phyloP scores from a whole-genome alignment of 2,113 vertebrate species.

The Mesoclemmys tuberculata region DNA sequence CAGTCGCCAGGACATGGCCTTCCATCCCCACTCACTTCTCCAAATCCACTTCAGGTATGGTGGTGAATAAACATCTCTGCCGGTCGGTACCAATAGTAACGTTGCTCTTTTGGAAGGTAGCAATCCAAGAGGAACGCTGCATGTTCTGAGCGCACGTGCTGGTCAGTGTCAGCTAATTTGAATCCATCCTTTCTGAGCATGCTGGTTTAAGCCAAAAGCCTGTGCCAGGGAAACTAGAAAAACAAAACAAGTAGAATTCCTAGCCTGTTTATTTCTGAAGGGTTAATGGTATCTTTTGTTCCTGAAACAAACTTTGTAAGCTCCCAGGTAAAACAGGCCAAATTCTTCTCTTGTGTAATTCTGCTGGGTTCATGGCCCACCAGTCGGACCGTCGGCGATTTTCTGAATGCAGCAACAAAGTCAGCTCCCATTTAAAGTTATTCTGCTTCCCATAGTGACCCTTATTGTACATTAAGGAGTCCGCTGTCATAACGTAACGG shows the following conservation, averaged over 20 bases:
- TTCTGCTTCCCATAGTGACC: slow-evolving; percentile 57
- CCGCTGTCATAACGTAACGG: slow-evolving; percentile 53
- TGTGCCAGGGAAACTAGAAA: slow-evolving; percentile 36
- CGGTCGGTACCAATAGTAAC: not conserved
- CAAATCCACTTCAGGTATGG: slow-evolving; percentile 91
- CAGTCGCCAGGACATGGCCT: slow-evolving; percentile 93
- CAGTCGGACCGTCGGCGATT: slow-evolving; percentile 46
- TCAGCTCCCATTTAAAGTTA: slow-evolving; percentile 66
- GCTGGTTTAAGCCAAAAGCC: slow-evolving; percentile 16
- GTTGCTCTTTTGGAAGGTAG: not conserved
- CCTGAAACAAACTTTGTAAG: slow-evolving; percentile 38
- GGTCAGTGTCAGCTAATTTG: not conserved
- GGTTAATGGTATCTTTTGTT: slow-evolving; percentile 47
- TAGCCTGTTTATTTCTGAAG: slow-evolving; percentile 19
- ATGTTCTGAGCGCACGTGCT: not conserved
- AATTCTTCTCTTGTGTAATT: not conserved
- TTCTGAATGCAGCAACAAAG: slow-evolving; percentile 58
- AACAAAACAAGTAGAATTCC: slow-evolving; percentile 29
- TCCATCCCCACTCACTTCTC: slow-evolving; percentile 92
- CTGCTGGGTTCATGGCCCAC: not conserved
- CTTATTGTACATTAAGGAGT: slow-evolving; percentile 71
- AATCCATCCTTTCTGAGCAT: slow-evolving; percentile 3
- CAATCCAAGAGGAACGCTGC: not conserved
- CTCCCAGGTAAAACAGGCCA: slow-evolving; percentile 11
- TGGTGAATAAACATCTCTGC: fast-evolving